Base-by-base conservation (phyloP, 2,113 vertebrate species). In the Siphamia tubifer region DNA sequence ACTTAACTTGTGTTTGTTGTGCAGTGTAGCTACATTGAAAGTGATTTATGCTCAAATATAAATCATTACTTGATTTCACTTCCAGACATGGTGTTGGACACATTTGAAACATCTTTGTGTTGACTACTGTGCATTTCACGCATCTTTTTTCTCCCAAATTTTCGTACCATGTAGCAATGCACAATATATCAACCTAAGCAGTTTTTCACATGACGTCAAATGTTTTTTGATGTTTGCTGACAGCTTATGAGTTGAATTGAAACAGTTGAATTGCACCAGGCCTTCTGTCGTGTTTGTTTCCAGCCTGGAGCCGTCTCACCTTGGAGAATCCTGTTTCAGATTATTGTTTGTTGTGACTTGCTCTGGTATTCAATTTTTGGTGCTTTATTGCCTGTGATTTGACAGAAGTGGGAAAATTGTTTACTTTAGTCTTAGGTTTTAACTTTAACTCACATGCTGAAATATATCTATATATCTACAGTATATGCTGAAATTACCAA, bases 291-390 rank as follows among this genome's bases (percentile, higher is more conserved):
- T 49, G 31, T 74, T 52, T 44, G 47, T 20, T 62, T 48, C 39
- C 52, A 45, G 49, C 55, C 61, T 75, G 44, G 54, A 61, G 61
- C 65, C 63, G 57, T 49, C 58, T 84, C 66, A 69, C 76, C 66
- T 75, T 65, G 42, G 53, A 47, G 40, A 56, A 42, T 69, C 58
- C 62, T 34, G 28, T 57, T 20, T 61, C 40, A 24, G 27, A 19
- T 52, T 61, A 20, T 25, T 64, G 43, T 65, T 15, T 82, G 72
- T 82, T 73, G 45, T 66, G 72, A 88, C 83, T 80, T 83, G 71
- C 43, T 80, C 39, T 51, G 60, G 49, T 31, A 64, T 64, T 67
- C 11, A 39, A 36, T 72, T 52, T 57, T 72, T 62, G 15, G 39
- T 70, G 17, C 15, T 67, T 67, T 45, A 52, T 71, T 68, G 34